These are phyloP conservation scores for Harpalus rufipes DNA, from an alignment of 2,888 invertebrate genomes.

Conservation along the genomic window DNA sequence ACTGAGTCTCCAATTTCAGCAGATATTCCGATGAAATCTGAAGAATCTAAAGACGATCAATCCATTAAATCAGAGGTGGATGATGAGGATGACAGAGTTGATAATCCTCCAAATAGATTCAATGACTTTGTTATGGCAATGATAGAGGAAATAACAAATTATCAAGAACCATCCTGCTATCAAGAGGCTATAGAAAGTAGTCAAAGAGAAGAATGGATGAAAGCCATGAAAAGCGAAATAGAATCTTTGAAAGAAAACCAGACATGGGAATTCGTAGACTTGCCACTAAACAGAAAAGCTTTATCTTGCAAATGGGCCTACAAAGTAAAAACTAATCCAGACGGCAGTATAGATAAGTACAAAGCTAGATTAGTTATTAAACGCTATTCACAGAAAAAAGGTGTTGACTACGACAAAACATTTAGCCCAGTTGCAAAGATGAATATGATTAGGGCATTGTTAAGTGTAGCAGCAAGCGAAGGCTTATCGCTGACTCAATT, in stretches of 20 bases:
- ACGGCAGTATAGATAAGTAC: neutral
- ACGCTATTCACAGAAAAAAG: conserved; percentile 63
- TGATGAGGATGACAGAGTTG: neutral
- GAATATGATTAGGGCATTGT: conserved; percentile 58
- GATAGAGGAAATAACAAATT: neutral
- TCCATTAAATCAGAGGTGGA: neutral
- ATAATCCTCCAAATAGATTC: neutral
- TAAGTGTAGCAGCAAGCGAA: conserved; percentile 68
- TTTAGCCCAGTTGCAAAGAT: conserved; percentile 69
- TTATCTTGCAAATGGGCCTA: neutral
- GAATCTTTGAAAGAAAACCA: too few relatives aligned
- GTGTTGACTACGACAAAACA: conserved; percentile 69
- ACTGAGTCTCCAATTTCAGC: neutral
- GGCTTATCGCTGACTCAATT: conserved; percentile 66
- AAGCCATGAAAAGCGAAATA: too few relatives aligned
- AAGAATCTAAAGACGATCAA: neutral
- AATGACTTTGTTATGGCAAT: neutral
- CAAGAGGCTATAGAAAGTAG: too few relatives aligned
- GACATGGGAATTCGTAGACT: neutral
- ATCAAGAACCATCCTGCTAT: neutral
- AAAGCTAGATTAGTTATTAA: conserved; percentile 69
- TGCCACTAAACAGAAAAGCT: neutral
- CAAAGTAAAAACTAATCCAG: neutral
- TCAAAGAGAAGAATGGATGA: too few relatives aligned
- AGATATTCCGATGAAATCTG: neutral